Evolutionary conservation across 2,113 vertebrate genomes (phyloP).

Genomic region (Pseudorhombus dupliciocellatus): DNA sequence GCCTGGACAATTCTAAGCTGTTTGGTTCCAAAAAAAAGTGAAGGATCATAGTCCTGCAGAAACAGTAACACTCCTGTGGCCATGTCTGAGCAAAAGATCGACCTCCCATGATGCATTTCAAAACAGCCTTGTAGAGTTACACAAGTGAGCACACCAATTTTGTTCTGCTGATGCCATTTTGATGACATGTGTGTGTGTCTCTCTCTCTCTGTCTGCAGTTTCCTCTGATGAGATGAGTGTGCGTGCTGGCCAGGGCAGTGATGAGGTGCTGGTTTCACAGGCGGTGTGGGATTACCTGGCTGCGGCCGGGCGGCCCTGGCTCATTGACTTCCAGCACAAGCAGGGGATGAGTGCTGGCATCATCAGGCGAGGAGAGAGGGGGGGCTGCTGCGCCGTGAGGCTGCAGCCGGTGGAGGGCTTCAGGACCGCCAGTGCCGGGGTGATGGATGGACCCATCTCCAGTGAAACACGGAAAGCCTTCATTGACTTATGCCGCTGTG

Average conservation of each 20-base stretch:
- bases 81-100: background rate
- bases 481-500: conserved; percentile 87
- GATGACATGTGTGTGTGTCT: conserved; percentile 40
- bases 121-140: background rate
- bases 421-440: conserved; percentile 74
- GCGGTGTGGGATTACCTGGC: conserved; percentile 94
- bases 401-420: conserved; percentile 86
- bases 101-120: conserved; percentile 6
- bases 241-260: conserved; percentile 87
- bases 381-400: conserved; percentile 91
- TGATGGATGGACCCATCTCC: conserved; percentile 84
- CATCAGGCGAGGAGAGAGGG: conserved; percentile 88
- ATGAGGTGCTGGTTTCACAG: conserved; percentile 92
- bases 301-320: conserved; percentile 87
- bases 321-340: conserved; percentile 91
- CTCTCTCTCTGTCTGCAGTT: conserved; percentile 68
- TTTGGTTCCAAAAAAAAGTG: too few species aligned
- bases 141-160: background rate
- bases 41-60: background rate
- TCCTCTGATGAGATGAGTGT: conserved; percentile 86
- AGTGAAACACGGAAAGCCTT: conserved; percentile 84
- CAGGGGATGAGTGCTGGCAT: conserved; percentile 90
- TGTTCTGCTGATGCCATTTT: conserved; percentile 21
- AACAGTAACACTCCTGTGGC: conserved; percentile 19
- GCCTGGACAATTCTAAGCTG: background rate